Evolutionary conservation across 2,888 invertebrate species (phyloP), one percentile per base, ranked within the genome.

Genomic region (Sesia apiformis): DNA sequence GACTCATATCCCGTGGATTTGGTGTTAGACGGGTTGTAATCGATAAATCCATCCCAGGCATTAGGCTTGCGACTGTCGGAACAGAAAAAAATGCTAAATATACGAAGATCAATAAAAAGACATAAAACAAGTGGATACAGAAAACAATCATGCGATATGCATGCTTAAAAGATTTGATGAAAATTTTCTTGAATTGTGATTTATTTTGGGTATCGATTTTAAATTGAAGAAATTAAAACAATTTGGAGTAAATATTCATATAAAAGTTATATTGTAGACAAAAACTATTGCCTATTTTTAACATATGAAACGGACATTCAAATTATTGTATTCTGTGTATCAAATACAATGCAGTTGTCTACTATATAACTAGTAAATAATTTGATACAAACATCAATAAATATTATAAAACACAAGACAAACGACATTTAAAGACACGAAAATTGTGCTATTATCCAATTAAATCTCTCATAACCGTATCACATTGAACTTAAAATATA

Each of bases 11-110:
- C 58, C 93, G 87, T 57, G 93, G 93, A 76, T 93, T 93, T 55
- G 93, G 93, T 62, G 93, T 91, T 59, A 94, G 85, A 60, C 92
- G 92, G 59, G 93, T 91, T 57, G 93, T 90, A 64, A 93, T 91
- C 58, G 93, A 91, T 66, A 93, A 82, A 70, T 93, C 93, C 78
- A 91, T 85, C 57, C 90, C 89, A 43, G 90, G 88, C 84, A 90
- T 89, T 74, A 90, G 69, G 72, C 82, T 84, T 72, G 88, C 86
- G 74, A 89, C 89, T 89, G 87, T 75, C 56, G 68, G 63, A 64
- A 70, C 42, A 40, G 38, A 51, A 40, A 51, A 49, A n/a, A 4
- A 4, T 46, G 23, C 7, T 38, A 5, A 50, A 38, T 39, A 38
- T 38, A 39, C 7, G 38, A 50, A 38, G 38, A 38, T 4, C 8